Base-by-base conservation (phyloP, 1,140 invertebrate genomes). In the Daktulosphaira vitifoliae region DNA sequence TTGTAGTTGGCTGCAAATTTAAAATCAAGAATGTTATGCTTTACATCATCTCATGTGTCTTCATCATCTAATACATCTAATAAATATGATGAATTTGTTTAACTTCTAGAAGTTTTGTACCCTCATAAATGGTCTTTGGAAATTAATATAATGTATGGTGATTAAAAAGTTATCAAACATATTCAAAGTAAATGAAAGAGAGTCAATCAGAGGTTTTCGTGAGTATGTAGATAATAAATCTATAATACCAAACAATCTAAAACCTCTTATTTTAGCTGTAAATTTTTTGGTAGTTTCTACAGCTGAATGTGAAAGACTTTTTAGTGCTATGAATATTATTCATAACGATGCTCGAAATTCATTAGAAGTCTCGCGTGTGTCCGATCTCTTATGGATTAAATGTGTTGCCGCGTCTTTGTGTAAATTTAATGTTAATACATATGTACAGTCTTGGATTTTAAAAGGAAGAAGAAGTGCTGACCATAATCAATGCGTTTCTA, bases 161-260 rank as follows among this genome's bases (percentile, higher is more conserved):
- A 49, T 49, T 25, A 49, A 49, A 22, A 9, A 23, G 22, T 22
- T 49, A 23, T 49, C 46, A 49, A 49, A 49, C 8, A 49, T 49
- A 23, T 49, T 49, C 25, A 49, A 49, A 49, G 7, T 49, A 48
- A 48, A 48, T 48, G 44, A 48, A 48, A 48, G 18, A 48, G 44
- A 46, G 1, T 46, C 16, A 46, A 23, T 49, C 8, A 15, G 20
- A 49, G 46, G 46, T 22, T 49, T 49, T 49, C 20, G 46, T 23
- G 22, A 49, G 46, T 49, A 49, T 9, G 15, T 49, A 49, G 46
- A 49, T 49, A 49, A 49, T 49, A 49, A 15, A 49, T 49, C 46
- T 49, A 6, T 49, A 15, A 25, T 49, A 13, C 22, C 13, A 23
- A 15, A 49, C 13, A 48, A 48, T 16, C 16, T 18, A 16, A 48